Conservation (phyloP, 2,113 vertebrate genomes). For the Dascyllus trimaculatus region DNA sequence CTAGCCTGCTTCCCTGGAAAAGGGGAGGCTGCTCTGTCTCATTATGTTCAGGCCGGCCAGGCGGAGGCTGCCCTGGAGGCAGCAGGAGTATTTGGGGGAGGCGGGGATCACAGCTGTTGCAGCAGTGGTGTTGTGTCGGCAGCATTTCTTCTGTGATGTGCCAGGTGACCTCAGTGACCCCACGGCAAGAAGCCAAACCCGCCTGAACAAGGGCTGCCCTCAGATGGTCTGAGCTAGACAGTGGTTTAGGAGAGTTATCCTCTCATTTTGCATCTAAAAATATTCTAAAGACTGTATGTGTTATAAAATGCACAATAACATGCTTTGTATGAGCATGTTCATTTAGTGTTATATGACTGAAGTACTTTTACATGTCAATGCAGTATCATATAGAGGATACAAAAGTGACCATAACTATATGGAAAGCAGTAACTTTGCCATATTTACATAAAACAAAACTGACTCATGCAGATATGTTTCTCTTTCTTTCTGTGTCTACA, state of each 20-base stretch:
- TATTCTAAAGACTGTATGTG: background rate
- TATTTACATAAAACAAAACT: too few relatives aligned
- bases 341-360: too few relatives aligned
- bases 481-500: too few relatives aligned
- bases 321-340: background rate
- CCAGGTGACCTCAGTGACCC: conserved; percentile 77
- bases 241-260: background rate
- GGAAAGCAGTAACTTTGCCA: too few relatives aligned
- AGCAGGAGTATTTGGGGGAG: conserved; percentile 38
- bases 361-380: too few relatives aligned
- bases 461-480: too few relatives aligned
- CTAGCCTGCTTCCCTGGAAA: conserved; percentile 18
- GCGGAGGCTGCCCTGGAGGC: conserved; percentile 36
- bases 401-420: too few relatives aligned
- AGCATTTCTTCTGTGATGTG: conserved; percentile 73
- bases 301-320: background rate
- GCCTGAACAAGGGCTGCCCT: conserved; percentile 63
- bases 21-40: conserved; percentile 32
- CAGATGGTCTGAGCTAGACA: conserved; percentile 40
- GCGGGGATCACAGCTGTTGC: conserved; percentile 47
- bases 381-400: too few relatives aligned
- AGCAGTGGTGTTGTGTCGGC: conserved; percentile 65
- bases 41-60: conserved; percentile 51
- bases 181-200: conserved; percentile 50
- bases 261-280: background rate